These are phyloP conservation scores for Allygus modestus DNA, from an alignment of 2,888 invertebrate species.

Conservation along the genomic window DNA sequence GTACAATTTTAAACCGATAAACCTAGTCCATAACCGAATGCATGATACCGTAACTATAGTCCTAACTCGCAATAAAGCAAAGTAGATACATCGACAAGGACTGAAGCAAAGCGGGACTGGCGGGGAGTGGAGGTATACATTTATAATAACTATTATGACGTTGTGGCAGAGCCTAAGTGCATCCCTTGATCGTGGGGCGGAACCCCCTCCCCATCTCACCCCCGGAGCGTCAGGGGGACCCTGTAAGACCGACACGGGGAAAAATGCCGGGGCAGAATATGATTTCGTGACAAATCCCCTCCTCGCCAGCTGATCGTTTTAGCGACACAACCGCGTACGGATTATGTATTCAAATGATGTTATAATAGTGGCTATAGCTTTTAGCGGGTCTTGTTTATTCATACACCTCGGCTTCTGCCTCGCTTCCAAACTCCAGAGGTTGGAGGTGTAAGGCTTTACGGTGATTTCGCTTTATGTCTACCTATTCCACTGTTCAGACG, in stretches of 20 bases:
- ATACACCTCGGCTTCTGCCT: constrained; percentile 48
- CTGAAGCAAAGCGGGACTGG: background rate
- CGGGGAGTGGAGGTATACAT: constrained; percentile 39
- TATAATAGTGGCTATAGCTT: constrained; percentile 63
- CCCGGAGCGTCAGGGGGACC: background rate
- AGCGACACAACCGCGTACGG: constrained; percentile 29
- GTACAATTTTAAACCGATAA: too few species aligned
- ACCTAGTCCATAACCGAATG: too few species aligned
- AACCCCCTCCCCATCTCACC: constrained; percentile 7
- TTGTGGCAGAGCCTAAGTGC: constrained; percentile 52
- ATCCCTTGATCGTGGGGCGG: constrained; percentile 36
- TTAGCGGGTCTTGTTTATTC: constrained; percentile 64
- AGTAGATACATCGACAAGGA: background rate
- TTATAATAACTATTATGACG: constrained; percentile 50
- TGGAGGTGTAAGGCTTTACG: background rate
- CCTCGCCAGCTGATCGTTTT: constrained; percentile 34
- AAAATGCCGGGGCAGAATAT: constrained; percentile 10
- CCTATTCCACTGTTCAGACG: background rate
- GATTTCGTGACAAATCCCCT: constrained; percentile 3
- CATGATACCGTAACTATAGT: background rate
- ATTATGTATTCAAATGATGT: constrained; percentile 63
- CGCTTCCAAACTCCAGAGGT: constrained; percentile 5
- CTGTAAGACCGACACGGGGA: background rate
- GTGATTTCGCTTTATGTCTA: background rate
- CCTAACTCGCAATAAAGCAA: constrained; percentile 26